Conservation (phyloP, 2,797 vertebrate species). For the Toxotes lorentzi region DNA sequence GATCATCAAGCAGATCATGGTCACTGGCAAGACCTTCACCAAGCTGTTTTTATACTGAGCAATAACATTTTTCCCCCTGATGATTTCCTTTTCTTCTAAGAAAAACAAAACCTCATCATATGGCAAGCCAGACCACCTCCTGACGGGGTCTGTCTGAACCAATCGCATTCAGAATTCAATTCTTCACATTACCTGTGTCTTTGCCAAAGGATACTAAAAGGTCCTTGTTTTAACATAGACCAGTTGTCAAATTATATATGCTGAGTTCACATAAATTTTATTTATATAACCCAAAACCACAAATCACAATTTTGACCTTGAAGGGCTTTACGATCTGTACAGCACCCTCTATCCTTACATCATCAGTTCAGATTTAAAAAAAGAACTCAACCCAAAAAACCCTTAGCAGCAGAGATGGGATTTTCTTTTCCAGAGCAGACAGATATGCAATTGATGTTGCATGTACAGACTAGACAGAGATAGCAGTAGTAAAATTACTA, state of each 20-base stretch:
- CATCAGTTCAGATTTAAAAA: neutral
- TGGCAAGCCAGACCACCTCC: neutral
- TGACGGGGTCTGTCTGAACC: neutral
- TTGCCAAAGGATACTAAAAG: neutral
- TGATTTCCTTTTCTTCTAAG: neutral
- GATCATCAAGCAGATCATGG: neutral
- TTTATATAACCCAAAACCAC: neutral
- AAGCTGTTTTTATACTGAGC: neutral
- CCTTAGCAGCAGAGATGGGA: neutral
- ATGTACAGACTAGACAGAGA: neutral
- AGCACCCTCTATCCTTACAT: neutral
- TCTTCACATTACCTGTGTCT: neutral
- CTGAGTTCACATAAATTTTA: neutral
- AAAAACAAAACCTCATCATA: neutral
- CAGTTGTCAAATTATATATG: neutral
- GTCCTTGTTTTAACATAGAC: neutral
- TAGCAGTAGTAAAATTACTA: no score
- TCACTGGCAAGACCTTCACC: neutral
- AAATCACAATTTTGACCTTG: neutral
- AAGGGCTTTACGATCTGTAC: neutral
- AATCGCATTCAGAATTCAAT: neutral
- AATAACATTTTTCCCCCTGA: neutral
- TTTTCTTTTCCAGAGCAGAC: neutral
- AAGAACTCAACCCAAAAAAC: neutral
- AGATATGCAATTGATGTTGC: no score